These are phyloP conservation scores for Apteryx mantelli DNA, from an alignment of 2,113 vertebrate genomes.

Conservation along the genomic window DNA sequence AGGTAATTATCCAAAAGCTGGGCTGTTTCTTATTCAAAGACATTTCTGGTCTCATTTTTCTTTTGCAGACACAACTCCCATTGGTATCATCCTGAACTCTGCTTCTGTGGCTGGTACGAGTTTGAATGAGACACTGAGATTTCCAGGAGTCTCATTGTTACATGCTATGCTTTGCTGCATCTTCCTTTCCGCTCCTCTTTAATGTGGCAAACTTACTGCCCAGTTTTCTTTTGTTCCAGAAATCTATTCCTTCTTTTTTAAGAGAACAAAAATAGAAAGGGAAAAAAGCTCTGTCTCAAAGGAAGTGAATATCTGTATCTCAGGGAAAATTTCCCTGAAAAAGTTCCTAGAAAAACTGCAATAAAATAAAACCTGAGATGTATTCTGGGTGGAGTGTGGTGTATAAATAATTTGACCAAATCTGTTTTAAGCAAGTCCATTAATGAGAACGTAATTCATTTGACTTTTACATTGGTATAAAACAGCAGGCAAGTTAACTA, in stretches of 20 bases:
- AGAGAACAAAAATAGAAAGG: background rate
- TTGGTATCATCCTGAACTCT: background rate
- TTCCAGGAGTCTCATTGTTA: background rate
- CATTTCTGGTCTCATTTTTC: background rate
- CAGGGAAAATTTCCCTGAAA: background rate
- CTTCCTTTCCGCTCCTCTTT: background rate
- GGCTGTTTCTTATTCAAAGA: background rate
- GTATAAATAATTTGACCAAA: background rate
- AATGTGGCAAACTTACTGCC: background rate
- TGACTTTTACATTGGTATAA: background rate
- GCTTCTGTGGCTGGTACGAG: background rate
- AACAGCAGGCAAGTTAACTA: background rate
- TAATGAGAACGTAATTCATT: background rate
- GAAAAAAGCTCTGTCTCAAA: conserved; percentile 1
- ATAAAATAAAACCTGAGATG: conserved; percentile 36
- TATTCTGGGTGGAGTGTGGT: background rate
- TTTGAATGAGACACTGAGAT: background rate
- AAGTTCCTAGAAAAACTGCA: background rate
- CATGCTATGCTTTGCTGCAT: background rate
- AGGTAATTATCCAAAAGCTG: background rate
- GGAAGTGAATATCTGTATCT: conserved; percentile 3
- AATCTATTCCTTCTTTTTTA: background rate
- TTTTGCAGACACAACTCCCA: background rate
- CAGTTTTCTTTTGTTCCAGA: background rate
- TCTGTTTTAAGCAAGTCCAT: conserved; percentile 15